A percentile compares a stretch with the other conserved stretches of the same genome.
Conservation (phyloP, 2,888 invertebrate genomes). For the Trachelus troglodyta region DNA sequence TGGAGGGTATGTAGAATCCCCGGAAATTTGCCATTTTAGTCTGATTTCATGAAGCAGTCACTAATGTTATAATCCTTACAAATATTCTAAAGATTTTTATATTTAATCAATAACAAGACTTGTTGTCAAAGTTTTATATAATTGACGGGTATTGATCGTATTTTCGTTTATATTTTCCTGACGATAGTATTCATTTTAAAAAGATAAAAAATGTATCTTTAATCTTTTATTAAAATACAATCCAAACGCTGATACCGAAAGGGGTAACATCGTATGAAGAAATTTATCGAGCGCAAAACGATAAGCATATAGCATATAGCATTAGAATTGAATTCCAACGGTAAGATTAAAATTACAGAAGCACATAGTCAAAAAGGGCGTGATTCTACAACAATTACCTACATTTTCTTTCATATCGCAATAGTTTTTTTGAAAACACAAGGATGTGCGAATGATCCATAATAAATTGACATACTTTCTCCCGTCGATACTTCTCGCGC, state of each 20-base stretch:
- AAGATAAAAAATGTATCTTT: not conserved
- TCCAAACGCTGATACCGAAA: not conserved
- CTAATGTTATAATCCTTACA: not conserved
- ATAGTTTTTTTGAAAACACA: not conserved
- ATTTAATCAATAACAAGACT: not conserved
- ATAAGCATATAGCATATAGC: not conserved
- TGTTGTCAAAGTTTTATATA: not conserved
- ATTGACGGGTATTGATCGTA: not conserved
- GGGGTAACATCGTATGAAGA: not conserved
- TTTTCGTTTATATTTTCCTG: not conserved
- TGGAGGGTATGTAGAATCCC: constrained; percentile 76
- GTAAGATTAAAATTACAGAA: not conserved
- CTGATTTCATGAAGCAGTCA: constrained; percentile 6
- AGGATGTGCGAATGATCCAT: not conserved
- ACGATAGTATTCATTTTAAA: not conserved
- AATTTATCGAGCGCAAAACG: not conserved
- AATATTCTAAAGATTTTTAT: not conserved
- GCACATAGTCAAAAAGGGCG: not conserved
- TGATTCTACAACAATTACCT: not conserved
- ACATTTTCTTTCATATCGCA: not conserved
- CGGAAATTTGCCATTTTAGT: constrained; percentile 73
- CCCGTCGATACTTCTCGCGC: not conserved
- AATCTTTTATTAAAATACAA: not conserved
- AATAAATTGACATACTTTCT: not conserved
- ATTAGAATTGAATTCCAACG: not conserved